Evolutionary conservation across 1,140 invertebrate genomes (phyloP).

Genomic region (Euwallacea similis): DNA sequence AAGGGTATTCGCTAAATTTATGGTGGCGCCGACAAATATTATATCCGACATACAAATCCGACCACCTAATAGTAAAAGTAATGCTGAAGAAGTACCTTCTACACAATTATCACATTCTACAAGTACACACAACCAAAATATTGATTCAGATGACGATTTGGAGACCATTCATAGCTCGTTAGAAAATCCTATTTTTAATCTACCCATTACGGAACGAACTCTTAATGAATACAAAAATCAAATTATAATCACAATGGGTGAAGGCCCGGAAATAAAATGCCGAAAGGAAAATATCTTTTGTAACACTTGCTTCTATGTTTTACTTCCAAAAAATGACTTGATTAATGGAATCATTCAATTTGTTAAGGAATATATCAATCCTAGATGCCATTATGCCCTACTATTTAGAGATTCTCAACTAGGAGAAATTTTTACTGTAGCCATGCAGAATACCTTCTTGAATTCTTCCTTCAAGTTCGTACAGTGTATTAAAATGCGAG

Average conservation of each 20-base stretch:
- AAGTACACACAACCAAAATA: neutral
- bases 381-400: conserved; percentile 29
- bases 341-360: conserved; percentile 22
- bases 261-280: neutral
- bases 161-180: conserved; percentile 28
- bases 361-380: conserved; percentile 35
- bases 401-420: conserved; percentile 23
- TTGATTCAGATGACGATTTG: conserved; percentile 1
- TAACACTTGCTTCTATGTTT: conserved; percentile 24
- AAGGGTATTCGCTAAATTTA: too few relatives aligned
- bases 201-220: conserved; percentile 28
- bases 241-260: conserved; percentile 19
- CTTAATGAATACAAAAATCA: conserved; percentile 36
- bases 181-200: conserved; percentile 26
- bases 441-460: conserved; percentile 33
- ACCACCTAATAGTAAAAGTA: neutral
- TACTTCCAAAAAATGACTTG: conserved; percentile 6
- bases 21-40: too few relatives aligned
- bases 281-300: conserved; percentile 28
- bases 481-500: conserved; percentile 21
- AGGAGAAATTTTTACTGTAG: neutral
- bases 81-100: too few relatives aligned
- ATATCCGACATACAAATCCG: conserved; percentile 24
- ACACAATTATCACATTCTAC: too few relatives aligned
- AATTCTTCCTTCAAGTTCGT: conserved; percentile 37